A percentile compares a stretch with the other conserved stretches of the same genome.
Conservation (phyloP, 2,113 vertebrate genomes). For the Paradisaea rubra region DNA sequence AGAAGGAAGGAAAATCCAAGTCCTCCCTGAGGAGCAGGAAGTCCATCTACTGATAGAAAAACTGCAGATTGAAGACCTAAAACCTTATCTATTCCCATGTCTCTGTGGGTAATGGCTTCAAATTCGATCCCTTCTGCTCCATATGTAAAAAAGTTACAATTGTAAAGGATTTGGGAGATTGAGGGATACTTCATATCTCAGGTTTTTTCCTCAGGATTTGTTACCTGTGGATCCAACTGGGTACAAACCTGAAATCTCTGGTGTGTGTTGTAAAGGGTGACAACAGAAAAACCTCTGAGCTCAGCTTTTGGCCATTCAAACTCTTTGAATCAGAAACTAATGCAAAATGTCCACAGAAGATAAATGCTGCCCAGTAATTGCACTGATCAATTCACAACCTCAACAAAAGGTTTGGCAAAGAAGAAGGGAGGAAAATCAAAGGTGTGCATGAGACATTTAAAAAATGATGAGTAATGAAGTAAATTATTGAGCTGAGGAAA, state of each 20-base stretch:
- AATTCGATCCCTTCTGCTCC: background rate
- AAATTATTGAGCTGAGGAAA: slow-evolving; percentile 19
- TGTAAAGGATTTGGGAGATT: background rate
- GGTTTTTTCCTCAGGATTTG: background rate
- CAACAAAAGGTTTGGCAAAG: slow-evolving; percentile 21
- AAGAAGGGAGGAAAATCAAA: background rate
- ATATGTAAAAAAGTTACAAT: background rate
- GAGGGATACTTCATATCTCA: background rate
- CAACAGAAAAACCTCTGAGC: background rate
- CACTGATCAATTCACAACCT: slow-evolving; percentile 4
- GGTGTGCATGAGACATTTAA: background rate
- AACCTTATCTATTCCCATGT: rapidly evolving
- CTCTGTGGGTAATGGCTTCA: background rate
- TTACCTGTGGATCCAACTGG: background rate
- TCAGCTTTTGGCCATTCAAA: background rate
- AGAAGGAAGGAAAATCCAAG: background rate
- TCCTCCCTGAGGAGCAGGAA: background rate
- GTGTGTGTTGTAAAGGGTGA: background rate
- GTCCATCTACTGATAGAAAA: background rate
- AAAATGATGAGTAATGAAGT: background rate
- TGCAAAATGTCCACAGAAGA: background rate
- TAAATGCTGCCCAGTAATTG: slow-evolving; percentile 3
- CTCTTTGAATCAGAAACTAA: background rate
- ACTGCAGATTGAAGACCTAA: background rate
- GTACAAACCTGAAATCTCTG: background rate